Conservation (phyloP, 2,888 invertebrate species). For the Atethmia centrago region DNA sequence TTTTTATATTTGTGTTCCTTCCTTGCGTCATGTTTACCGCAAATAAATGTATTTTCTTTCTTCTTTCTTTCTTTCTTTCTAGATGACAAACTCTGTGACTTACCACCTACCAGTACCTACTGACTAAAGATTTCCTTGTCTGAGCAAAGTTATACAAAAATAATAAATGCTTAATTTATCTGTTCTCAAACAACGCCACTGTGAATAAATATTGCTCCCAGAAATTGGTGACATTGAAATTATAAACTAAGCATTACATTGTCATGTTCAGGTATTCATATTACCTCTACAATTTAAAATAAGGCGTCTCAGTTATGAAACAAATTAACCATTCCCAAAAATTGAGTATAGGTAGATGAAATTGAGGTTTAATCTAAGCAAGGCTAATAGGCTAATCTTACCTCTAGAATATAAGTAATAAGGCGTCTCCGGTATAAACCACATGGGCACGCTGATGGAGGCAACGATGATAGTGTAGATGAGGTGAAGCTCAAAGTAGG, state of each 20-base stretch:
- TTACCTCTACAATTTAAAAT: background rate
- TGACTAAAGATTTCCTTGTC: background rate
- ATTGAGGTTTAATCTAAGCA: background rate
- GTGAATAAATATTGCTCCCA: background rate
- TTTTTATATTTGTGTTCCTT: too few species aligned
- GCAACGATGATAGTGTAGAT: conserved; percentile 48
- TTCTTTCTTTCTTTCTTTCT: too few species aligned
- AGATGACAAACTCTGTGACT: too few species aligned
- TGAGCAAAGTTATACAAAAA: background rate
- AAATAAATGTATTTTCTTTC: too few species aligned
- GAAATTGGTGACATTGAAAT: background rate
- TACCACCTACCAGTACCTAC: too few species aligned
- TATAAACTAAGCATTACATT: background rate
- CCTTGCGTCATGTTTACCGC: too few species aligned
- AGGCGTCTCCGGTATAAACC: conserved; percentile 79
- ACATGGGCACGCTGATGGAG: conserved; percentile 65
- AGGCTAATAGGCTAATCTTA: conserved; percentile 41
- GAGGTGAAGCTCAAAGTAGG: conserved; percentile 70
- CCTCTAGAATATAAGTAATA: conserved; percentile 78
- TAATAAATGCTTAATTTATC: too few species aligned
- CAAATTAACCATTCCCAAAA: background rate
- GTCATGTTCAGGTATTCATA: background rate
- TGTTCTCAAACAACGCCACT: background rate
- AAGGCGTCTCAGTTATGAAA: background rate
- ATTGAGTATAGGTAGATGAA: background rate